A percentile compares a stretch with the other conserved stretches of the same genome.
phyloP scores from a whole-genome alignment of 2,113 vertebrate species.

The Camarhynchus parvulus region DNA sequence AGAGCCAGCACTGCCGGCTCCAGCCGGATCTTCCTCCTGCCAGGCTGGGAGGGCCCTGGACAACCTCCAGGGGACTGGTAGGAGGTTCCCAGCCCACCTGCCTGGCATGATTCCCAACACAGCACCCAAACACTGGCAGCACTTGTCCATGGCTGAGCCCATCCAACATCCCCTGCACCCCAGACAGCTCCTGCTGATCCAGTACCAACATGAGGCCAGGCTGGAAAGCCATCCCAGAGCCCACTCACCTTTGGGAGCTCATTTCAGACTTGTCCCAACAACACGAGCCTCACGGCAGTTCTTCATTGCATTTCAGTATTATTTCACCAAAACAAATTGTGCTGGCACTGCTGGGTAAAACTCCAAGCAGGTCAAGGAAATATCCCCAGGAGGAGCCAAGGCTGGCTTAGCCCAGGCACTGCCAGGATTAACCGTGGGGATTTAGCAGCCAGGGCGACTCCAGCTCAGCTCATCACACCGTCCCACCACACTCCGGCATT shows the following conservation, averaged over 20 bases:
- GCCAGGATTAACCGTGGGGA: neutral
- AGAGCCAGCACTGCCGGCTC: fast-evolving
- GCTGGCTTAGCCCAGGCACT: neutral
- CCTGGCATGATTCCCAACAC: fast-evolving
- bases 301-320: fast-evolving
- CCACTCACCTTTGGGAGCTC: neutral
- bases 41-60: neutral
- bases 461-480: neutral
- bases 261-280: neutral
- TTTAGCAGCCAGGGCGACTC: neutral
- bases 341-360: neutral
- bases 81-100: neutral
- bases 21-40: neutral
- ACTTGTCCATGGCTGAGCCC: neutral
- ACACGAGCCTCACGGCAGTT: fast-evolving
- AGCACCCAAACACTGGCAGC: neutral
- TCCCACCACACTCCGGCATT: fast-evolving
- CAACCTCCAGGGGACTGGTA: neutral
- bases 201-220: fast-evolving
- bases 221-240: neutral
- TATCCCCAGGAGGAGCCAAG: neutral
- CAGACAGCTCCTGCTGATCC: neutral
- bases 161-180: neutral
- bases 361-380: neutral
- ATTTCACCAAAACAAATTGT: neutral